phyloP scores from a whole-genome alignment of 2,797 vertebrate species.

The Thamnophis elegans region DNA sequence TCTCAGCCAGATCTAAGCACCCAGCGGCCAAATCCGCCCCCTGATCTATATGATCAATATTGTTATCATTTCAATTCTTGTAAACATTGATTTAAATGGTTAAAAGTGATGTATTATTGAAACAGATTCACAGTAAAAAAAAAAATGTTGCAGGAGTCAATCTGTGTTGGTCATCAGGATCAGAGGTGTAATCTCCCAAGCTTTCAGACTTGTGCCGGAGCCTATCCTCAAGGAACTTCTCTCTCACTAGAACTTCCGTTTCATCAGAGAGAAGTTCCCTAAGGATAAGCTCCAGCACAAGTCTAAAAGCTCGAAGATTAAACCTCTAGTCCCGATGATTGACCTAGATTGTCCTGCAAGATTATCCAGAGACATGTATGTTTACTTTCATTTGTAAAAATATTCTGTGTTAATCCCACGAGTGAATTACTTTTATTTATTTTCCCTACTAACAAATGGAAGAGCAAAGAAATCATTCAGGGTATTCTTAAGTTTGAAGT shows the following conservation, averaged over 20 bases:
- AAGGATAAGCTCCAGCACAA: neutral
- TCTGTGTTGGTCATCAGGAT: neutral
- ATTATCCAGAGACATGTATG: neutral
- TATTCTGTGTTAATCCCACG: neutral
- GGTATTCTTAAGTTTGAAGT: neutral
- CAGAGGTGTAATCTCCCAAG: neutral
- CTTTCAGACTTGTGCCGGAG: neutral
- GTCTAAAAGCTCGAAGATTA: neutral
- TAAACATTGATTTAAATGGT: neutral
- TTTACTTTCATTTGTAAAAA: neutral
- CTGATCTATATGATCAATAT: neutral
- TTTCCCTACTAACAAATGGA: neutral
- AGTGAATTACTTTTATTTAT: neutral
- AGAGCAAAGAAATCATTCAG: neutral
- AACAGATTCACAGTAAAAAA: neutral
- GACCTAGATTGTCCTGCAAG: neutral
- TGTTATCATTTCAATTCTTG: neutral
- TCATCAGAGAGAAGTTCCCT: neutral
- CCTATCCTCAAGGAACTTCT: neutral
- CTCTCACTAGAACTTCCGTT: neutral
- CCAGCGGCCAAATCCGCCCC: accelerated
- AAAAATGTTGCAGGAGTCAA: neutral
- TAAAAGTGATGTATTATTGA: neutral
- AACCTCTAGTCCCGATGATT: neutral
- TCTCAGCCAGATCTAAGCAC: too few relatives aligned